Base-by-base conservation (phyloP, 1,140 invertebrate genomes). In the Panulirus ornatus region DNA sequence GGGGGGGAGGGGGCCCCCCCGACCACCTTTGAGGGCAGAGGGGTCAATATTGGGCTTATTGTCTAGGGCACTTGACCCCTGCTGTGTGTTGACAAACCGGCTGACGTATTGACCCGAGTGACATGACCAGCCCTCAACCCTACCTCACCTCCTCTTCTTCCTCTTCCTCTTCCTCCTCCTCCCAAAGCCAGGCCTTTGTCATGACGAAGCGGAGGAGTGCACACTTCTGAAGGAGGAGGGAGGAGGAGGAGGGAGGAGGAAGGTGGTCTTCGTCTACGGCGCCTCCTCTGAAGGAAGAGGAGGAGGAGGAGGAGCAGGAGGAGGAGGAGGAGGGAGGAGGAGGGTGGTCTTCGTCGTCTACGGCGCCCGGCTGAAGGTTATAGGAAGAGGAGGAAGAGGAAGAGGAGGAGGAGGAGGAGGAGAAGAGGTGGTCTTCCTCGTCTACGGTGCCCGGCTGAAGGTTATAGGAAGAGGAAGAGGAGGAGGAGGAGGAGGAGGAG, bases 101-200 rank as follows among this genome's bases (percentile, higher is more conserved):
- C 75, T 78, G 75, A 44, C 44, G 27, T 34, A 78, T 78, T 78
- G 75, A 78, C 40, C 40, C 40, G 40, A 78, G 75, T 44, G 40
- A 16, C 14, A 27, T 44, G 40, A 78, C n/a, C 75, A 14, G 44
- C 75, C 30, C 44, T 47, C 75, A 78, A n/a, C n/a, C n/a, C n/a
- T n/a, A n/a, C n/a, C n/a, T n/a, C n/a, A n/a, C n/a, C n/a, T n/a
- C n/a, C n/a, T n/a, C n/a, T n/a, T n/a, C n/a, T n/a, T n/a, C n/a
- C n/a, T n/a, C n/a, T n/a, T n/a, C n/a, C n/a, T n/a, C n/a, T n/a
- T n/a, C n/a, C n/a, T n/a, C n/a, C n/a, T n/a, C n/a, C n/a, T n/a
- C n/a, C n/a, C n/a, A n/a, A n/a, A n/a, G n/a, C n/a, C n/a, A n/a
- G n/a, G n/a, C 75, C 44, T 78, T 38, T 78, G 42, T 78, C 75